Evolutionary conservation across 2,888 invertebrate species (phyloP), one percentile per base, ranked within the genome.

Genomic region (Orgyia antiqua): DNA sequence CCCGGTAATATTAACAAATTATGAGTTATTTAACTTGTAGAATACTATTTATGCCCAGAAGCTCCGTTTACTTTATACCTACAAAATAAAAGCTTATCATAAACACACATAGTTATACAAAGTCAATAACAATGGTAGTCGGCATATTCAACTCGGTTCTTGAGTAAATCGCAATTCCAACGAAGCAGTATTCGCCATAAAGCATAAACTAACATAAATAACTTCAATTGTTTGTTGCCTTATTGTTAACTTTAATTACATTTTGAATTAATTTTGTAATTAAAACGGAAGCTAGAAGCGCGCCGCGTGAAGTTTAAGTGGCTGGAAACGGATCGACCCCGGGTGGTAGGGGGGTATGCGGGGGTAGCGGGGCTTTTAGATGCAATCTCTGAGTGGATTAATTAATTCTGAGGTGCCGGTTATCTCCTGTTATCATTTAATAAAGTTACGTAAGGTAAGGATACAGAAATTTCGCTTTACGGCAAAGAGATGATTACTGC

Each of bases 251-350:
- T 87, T 87, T 87, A 87, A 87, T 87, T 87, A 87, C 87, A 86
- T 87, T 87, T 87, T 87, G 87, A 87, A 87, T 87, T 87, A 87
- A 87, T 87, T 87, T 87, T 83, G 86, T 87, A 87, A 87, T 87
- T 87, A 87, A 87, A 87, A 87, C 87, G 86, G 87, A 87, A 87
- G 87, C 87, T 84, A 80, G 83, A 51, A 83, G 84, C 79, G 82
- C 77, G 75, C 75, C 84, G 86, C 82, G 84, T 84, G 83, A 84
- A 86, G 84, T 86, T 86, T 79, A 84, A 86, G 86, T 84, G 84
- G 86, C 83, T 84, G 83, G 82, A 84, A 84, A 77, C 79, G 75
- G 80, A 83, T 80, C 83, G 82, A 79, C 75, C 83, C 74, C 53
- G 63, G 56, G 48, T 45, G 48, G 45, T 50, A 49, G 39, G 27